These are phyloP conservation scores for Euzophera pinguis DNA, from an alignment of 2,888 invertebrate genomes.

Conservation along the genomic window DNA sequence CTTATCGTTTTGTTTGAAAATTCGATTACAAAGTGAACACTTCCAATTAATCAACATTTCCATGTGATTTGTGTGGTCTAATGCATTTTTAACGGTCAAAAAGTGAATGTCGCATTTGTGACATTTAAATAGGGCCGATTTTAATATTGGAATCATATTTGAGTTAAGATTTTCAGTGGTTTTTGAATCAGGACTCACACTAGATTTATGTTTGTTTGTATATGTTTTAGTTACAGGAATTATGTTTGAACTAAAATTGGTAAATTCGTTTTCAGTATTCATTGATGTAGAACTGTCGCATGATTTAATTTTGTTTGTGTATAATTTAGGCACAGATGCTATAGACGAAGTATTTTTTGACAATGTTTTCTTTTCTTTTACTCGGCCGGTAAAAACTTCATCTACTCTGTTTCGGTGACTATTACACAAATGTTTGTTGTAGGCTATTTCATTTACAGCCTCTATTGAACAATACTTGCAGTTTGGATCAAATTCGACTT, in stretches of 20 bases:
- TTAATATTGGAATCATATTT: slow-evolving; percentile 20
- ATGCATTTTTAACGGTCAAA: slow-evolving; percentile 41
- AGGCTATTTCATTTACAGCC: background rate
- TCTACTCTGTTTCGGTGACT: background rate
- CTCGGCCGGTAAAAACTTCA: background rate
- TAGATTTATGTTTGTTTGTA: background rate
- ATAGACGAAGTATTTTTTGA: background rate
- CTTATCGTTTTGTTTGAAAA: slow-evolving; percentile 49
- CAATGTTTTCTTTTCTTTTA: background rate
- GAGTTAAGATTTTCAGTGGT: background rate
- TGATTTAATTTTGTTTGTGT: too few species aligned
- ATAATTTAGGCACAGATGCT: too few species aligned
- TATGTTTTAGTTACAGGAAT: background rate
- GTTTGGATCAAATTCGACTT: background rate
- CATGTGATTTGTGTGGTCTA: slow-evolving; percentile 44
- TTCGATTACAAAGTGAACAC: slow-evolving; percentile 42
- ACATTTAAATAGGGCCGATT: slow-evolving; percentile 52
- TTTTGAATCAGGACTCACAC: background rate
- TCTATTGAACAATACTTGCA: slow-evolving; percentile 7
- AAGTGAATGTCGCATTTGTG: slow-evolving; percentile 52
- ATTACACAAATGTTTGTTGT: slow-evolving; percentile 28
- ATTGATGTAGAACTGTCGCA: too few species aligned
- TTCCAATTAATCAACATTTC: slow-evolving; percentile 48
- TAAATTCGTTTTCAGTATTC: too few species aligned
- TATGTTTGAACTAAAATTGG: background rate